These are phyloP conservation scores for Cataglyphis rosenhaueri DNA, from an alignment of 2,888 invertebrate genomes.

Conservation along the genomic window DNA sequence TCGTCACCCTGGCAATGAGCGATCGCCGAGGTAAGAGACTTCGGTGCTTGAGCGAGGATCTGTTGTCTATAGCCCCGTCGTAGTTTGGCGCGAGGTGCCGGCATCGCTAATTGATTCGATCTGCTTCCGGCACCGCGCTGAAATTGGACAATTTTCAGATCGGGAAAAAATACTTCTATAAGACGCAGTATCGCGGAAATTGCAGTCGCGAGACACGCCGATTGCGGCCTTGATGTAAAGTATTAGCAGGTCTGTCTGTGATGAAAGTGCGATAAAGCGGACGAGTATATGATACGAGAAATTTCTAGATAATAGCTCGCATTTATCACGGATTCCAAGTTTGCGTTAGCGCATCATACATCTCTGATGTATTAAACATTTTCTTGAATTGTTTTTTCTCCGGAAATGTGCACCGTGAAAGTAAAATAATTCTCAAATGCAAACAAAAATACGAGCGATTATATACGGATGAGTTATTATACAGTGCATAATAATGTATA, in stretches of 20 bases:
- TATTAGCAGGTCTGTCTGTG: not conserved
- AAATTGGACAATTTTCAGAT: conserved; percentile 39
- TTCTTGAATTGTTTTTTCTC: not conserved
- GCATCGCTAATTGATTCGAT: conserved; percentile 52
- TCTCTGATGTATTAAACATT: not conserved
- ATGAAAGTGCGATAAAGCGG: not conserved
- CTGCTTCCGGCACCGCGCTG: conserved; percentile 59
- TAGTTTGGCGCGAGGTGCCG: conserved; percentile 53
- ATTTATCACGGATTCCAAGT: not conserved
- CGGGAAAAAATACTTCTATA: not conserved
- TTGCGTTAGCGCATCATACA: not conserved
- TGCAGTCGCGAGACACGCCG: not conserved
- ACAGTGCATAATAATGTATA: not conserved
- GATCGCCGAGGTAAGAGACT: not conserved
- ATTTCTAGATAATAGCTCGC: not conserved
- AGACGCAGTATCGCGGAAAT: not conserved
- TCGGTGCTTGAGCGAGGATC: not conserved
- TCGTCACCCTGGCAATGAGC: conserved; percentile 59
- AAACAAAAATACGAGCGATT: not conserved
- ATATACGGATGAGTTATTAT: not conserved
- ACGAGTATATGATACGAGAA: not conserved
- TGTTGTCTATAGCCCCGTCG: conserved; percentile 59
- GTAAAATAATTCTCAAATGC: not conserved
- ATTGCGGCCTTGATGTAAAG: not conserved
- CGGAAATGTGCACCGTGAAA: not conserved